A percentile compares a stretch with the other conserved stretches of the same genome.
These are phyloP conservation scores for Adoxophyes honmai DNA, from an alignment of 1,140 invertebrate genomes.

Conservation along the genomic window DNA sequence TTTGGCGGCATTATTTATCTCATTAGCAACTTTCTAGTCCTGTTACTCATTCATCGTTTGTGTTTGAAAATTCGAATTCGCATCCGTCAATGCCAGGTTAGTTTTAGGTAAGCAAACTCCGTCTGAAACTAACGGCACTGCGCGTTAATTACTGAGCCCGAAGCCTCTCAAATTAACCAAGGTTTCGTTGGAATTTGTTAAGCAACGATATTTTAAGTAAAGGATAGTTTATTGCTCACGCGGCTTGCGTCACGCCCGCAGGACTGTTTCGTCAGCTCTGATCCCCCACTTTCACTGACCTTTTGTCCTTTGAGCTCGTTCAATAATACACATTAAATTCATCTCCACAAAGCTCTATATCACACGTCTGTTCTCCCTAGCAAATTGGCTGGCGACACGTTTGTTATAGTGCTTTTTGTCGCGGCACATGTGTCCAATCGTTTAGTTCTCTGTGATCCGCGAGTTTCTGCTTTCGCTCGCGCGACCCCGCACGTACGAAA, in stretches of 20 bases:
- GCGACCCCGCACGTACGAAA: constrained; percentile 9
- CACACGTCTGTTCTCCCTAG: not conserved
- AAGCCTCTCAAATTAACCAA: constrained; percentile 1
- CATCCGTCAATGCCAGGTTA: constrained; percentile 4
- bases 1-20: not conserved
- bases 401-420: not conserved
- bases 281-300: not conserved
- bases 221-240: not conserved
- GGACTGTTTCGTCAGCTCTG: not conserved
- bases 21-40: constrained; percentile 4
- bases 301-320: not conserved
- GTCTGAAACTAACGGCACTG: not conserved
- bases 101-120: not conserved
- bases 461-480: constrained; percentile 1
- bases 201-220: constrained; percentile 3
- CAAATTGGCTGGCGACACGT: not conserved
- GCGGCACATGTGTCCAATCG: not conserved
- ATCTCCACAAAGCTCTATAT: not conserved
- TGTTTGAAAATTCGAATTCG: not conserved
- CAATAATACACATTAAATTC: not conserved
- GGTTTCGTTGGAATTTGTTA: not conserved
- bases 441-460: not conserved
- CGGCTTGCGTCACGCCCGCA: not conserved
- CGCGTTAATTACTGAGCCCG: not conserved
- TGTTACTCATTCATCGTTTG: not conserved